A percentile compares a stretch with the other conserved stretches of the same genome.
Evolutionary conservation across 2,888 invertebrate species (phyloP).

Genomic region (Leucania comma): DNA sequence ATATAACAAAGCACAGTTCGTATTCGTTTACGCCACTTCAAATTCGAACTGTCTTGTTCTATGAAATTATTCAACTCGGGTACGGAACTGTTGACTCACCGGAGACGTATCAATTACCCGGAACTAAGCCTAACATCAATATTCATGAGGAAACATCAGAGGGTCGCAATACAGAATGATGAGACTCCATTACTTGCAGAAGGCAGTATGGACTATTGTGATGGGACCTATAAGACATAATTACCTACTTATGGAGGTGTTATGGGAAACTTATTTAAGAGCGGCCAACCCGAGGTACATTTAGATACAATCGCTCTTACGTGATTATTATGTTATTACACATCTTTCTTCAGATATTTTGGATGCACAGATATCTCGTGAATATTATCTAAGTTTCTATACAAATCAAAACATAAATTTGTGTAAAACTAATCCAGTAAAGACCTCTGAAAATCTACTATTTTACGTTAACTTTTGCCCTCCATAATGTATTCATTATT

Average conservation of each 20-base stretch:
- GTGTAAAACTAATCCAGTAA: too few relatives aligned
- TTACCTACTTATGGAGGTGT: background rate
- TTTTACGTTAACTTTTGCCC: too few relatives aligned
- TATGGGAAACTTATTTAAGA: background rate
- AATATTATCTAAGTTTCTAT: too few relatives aligned
- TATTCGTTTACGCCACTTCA: background rate
- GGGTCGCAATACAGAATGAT: constrained; percentile 18
- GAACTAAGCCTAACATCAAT: constrained; percentile 46
- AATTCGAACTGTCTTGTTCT: constrained; percentile 15
- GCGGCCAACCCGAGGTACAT: too few relatives aligned
- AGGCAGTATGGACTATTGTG: background rate
- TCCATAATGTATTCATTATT: too few relatives aligned
- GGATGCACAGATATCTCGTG: too few relatives aligned
- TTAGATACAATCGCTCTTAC: too few relatives aligned
- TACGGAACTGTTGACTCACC: constrained; percentile 19
- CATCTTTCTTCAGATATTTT: too few relatives aligned
- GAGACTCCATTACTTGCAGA: constrained; percentile 15
- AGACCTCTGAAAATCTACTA: too few relatives aligned
- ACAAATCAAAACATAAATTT: too few relatives aligned
- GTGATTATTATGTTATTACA: too few relatives aligned
- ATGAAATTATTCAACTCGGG: constrained; percentile 40
- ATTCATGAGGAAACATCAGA: constrained; percentile 38
- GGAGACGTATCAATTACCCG: constrained; percentile 50
- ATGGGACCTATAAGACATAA: background rate
- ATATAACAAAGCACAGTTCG: background rate